Evolutionary conservation across 2,797 vertebrate species (phyloP).

Genomic region (Buphagus erythrorhynchus): DNA sequence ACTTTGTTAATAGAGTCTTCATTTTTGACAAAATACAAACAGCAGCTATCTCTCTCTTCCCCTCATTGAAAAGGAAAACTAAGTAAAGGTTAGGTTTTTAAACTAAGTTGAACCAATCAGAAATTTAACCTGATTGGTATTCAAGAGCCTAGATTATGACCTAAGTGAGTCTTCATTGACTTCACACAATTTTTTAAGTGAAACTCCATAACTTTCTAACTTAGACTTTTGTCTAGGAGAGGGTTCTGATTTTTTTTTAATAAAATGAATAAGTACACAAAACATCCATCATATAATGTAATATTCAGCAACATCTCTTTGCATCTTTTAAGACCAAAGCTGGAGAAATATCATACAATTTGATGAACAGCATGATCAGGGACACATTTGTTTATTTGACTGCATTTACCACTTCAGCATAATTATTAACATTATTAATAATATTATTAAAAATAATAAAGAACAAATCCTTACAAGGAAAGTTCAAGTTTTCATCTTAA

Average conservation of each 20-base stretch:
- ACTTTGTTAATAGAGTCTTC: not conserved
- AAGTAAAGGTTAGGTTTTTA: not conserved
- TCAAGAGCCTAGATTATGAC: not conserved
- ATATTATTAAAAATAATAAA: not conserved
- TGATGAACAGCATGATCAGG: not conserved
- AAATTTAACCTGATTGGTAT: not conserved
- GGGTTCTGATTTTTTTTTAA: not conserved
- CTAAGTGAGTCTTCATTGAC: not conserved
- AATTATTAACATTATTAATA: too few relatives aligned
- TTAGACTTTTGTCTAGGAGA: not conserved
- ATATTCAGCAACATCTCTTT: not conserved
- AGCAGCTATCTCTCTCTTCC: not conserved
- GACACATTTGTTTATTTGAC: not conserved
- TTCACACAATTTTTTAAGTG: not conserved
- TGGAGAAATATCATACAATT: not conserved
- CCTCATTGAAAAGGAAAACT: not conserved
- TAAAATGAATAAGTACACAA: not conserved
- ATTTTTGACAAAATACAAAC: not conserved
- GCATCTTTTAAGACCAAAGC: not conserved
- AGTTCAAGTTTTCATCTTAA: not conserved
- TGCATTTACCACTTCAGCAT: not conserved
- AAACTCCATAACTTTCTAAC: not conserved
- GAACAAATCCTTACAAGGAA: not conserved
- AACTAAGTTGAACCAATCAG: not conserved
- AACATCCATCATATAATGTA: not conserved